These are phyloP conservation scores for Ridgeia piscesae DNA, from an alignment of 1,140 invertebrate species.

Conservation along the genomic window DNA sequence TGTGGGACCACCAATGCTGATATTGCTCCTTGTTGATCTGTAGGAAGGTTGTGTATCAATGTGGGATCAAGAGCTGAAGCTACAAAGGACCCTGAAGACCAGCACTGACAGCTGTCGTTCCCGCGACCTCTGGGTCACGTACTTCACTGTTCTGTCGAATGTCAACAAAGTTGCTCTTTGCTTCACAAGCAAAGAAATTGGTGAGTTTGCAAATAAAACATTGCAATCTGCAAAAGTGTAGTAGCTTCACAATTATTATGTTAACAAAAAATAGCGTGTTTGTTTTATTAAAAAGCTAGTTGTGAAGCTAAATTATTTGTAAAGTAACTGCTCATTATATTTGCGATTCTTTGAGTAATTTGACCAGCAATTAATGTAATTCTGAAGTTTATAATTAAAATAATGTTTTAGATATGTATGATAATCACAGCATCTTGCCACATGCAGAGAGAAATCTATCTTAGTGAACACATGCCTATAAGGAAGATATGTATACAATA, in stretches of 20 bases:
- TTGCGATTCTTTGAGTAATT: neutral
- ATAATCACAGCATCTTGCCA: too few relatives aligned
- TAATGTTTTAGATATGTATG: too few relatives aligned
- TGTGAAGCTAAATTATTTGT: neutral
- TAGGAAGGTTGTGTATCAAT: slow-evolving; percentile 55
- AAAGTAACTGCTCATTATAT: neutral
- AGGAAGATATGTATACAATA: too few relatives aligned
- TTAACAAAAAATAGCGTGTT: neutral
- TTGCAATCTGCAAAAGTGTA: neutral
- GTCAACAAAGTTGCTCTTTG: slow-evolving; percentile 57
- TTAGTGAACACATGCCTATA: too few relatives aligned
- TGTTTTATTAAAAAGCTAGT: neutral
- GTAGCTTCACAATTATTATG: neutral
- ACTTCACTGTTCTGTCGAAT: slow-evolving; percentile 54
- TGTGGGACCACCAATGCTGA: neutral
- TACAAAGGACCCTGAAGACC: slow-evolving; percentile 46
- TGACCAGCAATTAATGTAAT: too few relatives aligned
- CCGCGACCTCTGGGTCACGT: slow-evolving; percentile 57
- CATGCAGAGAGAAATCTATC: too few relatives aligned
- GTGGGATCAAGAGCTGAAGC: slow-evolving; percentile 50
- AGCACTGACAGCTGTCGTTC: slow-evolving; percentile 53
- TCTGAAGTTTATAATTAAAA: too few relatives aligned
- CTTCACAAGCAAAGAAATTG: slow-evolving; percentile 59
- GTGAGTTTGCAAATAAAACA: slow-evolving; percentile 34
- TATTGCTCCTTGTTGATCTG: neutral